phyloP scores from a whole-genome alignment of 2,888 invertebrate species.

The Drosophila kambysellisi region DNA sequence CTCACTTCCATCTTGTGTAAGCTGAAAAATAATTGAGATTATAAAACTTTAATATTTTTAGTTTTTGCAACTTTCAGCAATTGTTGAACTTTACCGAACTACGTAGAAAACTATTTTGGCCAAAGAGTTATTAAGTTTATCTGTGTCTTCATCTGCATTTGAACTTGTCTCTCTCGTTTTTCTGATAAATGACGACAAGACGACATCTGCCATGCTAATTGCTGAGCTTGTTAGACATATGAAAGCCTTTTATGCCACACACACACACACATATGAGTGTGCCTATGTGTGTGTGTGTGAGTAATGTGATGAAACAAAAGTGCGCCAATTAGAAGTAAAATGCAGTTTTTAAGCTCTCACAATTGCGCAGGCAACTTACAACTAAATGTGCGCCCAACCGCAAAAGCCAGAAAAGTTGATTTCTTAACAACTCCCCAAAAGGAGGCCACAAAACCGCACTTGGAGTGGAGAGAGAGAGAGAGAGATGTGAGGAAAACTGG shows the following conservation, averaged over 20 bases:
- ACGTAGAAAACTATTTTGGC: conserved; percentile 1
- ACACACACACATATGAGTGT: background rate
- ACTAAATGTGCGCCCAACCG: conserved; percentile 65
- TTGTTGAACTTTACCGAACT: background rate
- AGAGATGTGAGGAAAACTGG: conserved; percentile 53
- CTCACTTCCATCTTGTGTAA: background rate
- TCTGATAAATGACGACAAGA: conserved; percentile 20
- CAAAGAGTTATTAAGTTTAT: conserved; percentile 14
- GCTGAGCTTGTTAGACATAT: conserved; percentile 74
- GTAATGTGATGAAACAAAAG: conserved; percentile 73
- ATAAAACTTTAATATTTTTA: background rate
- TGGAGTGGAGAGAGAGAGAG: background rate
- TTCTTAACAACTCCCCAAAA: conserved; percentile 68
- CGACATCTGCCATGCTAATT: conserved; percentile 64
- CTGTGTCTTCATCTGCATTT: conserved; percentile 20
- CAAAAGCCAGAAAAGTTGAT: conserved; percentile 76
- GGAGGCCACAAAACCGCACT: conserved; percentile 62
- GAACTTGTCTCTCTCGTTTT: conserved; percentile 7
- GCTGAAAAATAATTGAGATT: conserved; percentile 6
- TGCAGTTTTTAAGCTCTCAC: conserved; percentile 72
- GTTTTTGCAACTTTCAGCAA: background rate
- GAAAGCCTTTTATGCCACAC: conserved; percentile 49
- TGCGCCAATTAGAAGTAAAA: conserved; percentile 79
- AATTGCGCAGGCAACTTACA: conserved; percentile 38
- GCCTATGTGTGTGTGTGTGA: conserved; percentile 29